phyloP scores from a whole-genome alignment of 2,113 vertebrate genomes.

The Rostratula benghalensis region DNA sequence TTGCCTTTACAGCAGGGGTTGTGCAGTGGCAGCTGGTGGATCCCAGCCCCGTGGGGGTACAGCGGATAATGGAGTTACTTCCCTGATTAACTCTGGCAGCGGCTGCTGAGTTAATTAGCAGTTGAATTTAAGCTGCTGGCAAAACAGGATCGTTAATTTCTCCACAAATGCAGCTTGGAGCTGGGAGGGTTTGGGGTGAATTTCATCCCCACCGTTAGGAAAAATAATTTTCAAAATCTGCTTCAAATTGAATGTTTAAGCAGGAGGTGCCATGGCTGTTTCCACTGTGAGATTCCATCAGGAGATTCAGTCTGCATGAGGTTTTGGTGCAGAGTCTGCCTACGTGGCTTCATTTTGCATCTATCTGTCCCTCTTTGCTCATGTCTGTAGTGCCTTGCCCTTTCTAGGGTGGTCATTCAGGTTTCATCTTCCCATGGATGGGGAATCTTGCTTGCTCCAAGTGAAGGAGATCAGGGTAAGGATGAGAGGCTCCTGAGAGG shows the following conservation, averaged over 20 bases:
- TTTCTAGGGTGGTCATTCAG: neutral
- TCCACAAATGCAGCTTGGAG: neutral
- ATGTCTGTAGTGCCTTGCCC: neutral
- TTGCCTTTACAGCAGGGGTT: neutral
- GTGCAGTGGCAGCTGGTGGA: constrained; percentile 16
- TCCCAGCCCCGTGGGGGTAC: neutral
- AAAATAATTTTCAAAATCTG: neutral
- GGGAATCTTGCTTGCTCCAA: neutral
- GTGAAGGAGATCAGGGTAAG: neutral
- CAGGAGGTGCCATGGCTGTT: neutral
- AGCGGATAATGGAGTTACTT: neutral
- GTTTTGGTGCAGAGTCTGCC: neutral
- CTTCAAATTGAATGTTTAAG: neutral
- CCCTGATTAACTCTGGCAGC: constrained; percentile 48
- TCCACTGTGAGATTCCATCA: neutral
- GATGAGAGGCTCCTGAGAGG: neutral
- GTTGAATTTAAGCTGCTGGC: neutral
- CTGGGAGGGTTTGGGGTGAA: neutral
- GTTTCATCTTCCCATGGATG: neutral
- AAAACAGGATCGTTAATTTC: constrained; percentile 7
- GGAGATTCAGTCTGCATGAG: neutral
- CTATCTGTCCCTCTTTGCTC: neutral
- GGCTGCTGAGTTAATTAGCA: constrained; percentile 69
- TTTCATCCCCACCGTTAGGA: neutral
- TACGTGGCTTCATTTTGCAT: neutral